Evolutionary conservation across 92 coral and sea anemone species (phyloP).

Genomic region (Zoanthus solanderi): DNA sequence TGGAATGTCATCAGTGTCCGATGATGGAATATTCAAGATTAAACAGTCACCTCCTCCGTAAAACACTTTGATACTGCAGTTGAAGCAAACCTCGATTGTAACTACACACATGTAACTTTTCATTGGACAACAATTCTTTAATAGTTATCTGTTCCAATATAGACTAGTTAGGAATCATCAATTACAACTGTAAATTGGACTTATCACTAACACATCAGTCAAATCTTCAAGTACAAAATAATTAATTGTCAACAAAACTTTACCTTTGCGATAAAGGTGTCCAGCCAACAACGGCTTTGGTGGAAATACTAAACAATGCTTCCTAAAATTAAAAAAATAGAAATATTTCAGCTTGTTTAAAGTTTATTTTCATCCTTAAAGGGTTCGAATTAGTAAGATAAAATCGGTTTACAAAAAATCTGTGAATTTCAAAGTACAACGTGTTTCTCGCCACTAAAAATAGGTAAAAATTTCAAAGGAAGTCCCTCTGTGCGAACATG

Average conservation of each 20-base stretch:
- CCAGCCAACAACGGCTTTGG: slow-evolving; percentile 98
- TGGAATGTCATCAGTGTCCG: slow-evolving; percentile 94
- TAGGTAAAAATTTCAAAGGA: too few species aligned
- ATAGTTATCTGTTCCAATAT: neutral
- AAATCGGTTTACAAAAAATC: too few species aligned
- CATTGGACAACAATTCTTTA: neutral
- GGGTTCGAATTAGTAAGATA: too few species aligned
- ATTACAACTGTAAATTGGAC: too few species aligned
- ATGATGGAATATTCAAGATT: slow-evolving; percentile 87
- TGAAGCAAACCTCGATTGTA: neutral
- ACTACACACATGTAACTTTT: neutral
- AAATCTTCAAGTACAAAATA: neutral
- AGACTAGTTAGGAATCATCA: too few species aligned
- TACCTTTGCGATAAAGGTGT: slow-evolving; percentile 95
- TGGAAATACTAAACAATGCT: slow-evolving; percentile 90
- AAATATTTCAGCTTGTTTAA: neutral
- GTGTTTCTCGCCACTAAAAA: too few species aligned
- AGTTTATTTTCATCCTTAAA: too few species aligned
- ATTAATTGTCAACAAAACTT: neutral
- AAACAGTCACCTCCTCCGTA: slow-evolving; percentile 97
- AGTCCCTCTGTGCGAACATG: too few species aligned
- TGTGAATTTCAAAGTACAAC: too few species aligned
- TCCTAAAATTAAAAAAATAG: slow-evolving; percentile 61
- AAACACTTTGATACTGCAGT: slow-evolving; percentile 90
- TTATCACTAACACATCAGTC: too few species aligned